Base-by-base conservation (phyloP, 2,113 vertebrate species). In the Ceratotherium simum region DNA sequence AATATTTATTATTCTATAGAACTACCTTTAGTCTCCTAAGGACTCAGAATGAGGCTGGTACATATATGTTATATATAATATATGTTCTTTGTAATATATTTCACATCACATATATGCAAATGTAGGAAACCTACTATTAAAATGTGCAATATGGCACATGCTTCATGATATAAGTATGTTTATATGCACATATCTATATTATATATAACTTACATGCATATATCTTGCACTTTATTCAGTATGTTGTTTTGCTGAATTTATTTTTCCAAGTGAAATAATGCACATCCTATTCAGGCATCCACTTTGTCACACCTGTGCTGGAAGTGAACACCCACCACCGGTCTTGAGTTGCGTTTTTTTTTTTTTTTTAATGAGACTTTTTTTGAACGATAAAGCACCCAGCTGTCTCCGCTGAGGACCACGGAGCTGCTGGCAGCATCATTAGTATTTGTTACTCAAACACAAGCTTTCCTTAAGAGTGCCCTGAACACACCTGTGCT, bases 301-400 rank as follows among this genome's bases (percentile, higher is more conserved):
- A 78, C 27, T 42, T 42, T 25, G 2, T 39, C 18, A 33, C 27
- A 60, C 51, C 94, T 90, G 60, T 23, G 20, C 65, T 54, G 21
- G 72, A 91, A 91, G 33, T 20, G 18, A 97, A 73, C 16, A 33
- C 17, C n/a, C 75, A 95, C 51, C 54, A 2, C 31, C 6, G 58
- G 25, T 31, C 20, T 64, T 1, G 29, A 25, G 17, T 58, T 82
- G 4, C 65, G 33, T 39, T 13, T 48, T 75, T 54, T 65, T 48
- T 75, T 54, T 65, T 60, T 67, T 91, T 91, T 86, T 17, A 91
- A 54, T 33, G 48, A 78, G 48, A 51, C n/a, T 8, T 81, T 92
- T 92, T 88, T 60, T 33, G 36, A 85, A 96, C 87, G 92, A 65
- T 62, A 33, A 97, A 95, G 83, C 1, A 5, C 82, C 92, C 93